Percentiles rank a stretch among this genome's conserved stretches.
These are phyloP conservation scores for Saccostrea cuccullata DNA, from an alignment of 1,140 invertebrate species.

Conservation along the genomic window DNA sequence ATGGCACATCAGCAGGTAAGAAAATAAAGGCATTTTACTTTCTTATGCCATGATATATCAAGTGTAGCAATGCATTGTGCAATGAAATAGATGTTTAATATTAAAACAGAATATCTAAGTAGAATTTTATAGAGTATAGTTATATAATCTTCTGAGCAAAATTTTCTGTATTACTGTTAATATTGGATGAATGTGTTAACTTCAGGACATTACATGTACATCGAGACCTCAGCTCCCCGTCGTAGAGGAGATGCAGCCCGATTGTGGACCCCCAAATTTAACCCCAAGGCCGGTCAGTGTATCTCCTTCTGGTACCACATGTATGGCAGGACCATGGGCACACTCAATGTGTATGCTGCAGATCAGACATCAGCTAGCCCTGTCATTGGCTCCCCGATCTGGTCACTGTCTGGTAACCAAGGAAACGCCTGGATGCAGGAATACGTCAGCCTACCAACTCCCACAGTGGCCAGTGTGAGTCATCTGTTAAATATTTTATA, in stretches of 20 bases:
- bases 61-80: background rate
- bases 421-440: constrained; percentile 68
- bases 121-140: background rate
- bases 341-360: constrained; percentile 67
- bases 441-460: constrained; percentile 52
- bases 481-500: no score
- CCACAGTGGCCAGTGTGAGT: constrained; percentile 42
- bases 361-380: constrained; percentile 44
- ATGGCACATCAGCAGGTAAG: constrained; percentile 65
- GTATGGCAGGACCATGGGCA: constrained; percentile 82
- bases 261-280: constrained; percentile 58
- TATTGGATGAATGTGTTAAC: background rate
- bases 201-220: constrained; percentile 84
- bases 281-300: constrained; percentile 59
- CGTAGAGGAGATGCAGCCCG: constrained; percentile 83
- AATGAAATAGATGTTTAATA: background rate
- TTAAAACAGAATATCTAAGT: background rate
- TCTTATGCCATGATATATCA: background rate
- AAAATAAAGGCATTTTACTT: background rate
- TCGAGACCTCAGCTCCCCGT: constrained; percentile 84
- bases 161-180: background rate
- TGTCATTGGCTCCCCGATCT: constrained; percentile 58
- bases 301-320: constrained; percentile 86
- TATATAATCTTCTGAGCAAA: background rate
- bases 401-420: constrained; percentile 66